phyloP scores from a whole-genome alignment of 2,888 invertebrate genomes.

The Lasioglossum oenotherae region DNA sequence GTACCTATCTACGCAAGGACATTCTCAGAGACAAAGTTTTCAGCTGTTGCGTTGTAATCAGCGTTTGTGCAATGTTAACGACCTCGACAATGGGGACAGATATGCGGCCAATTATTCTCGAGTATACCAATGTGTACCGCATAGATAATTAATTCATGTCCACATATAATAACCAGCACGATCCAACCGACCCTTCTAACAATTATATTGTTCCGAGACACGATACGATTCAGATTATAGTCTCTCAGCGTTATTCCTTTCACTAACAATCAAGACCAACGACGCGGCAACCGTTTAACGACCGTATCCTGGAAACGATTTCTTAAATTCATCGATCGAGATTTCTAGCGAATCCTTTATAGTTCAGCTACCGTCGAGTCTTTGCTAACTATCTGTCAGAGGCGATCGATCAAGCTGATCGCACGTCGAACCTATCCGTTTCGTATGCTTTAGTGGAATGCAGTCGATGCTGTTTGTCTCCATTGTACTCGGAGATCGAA shows the following conservation, averaged over 20 bases:
- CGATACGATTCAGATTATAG: conserved; percentile 45
- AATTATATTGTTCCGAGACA: conserved; percentile 47
- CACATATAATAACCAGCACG: conserved; percentile 9
- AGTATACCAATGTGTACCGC: not conserved
- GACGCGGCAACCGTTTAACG: conserved; percentile 12
- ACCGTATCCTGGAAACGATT: conserved; percentile 8
- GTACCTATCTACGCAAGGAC: conserved; percentile 69
- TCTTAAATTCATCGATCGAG: not conserved
- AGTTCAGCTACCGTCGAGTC: not conserved
- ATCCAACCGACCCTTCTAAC: conserved; percentile 10
- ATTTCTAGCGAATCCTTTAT: not conserved
- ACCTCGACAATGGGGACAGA: conserved; percentile 71
- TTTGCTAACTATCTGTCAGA: not conserved
- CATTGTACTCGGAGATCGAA: not conserved
- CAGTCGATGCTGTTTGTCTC: not conserved
- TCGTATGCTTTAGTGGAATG: not conserved
- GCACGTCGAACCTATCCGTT: not conserved
- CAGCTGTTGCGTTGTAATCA: conserved; percentile 54
- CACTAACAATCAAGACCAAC: conserved; percentile 33
- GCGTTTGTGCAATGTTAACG: conserved; percentile 63
- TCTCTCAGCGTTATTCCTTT: conserved; percentile 47
- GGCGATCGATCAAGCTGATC: not conserved
- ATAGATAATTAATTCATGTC: conserved; percentile 50
- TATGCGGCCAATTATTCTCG: conserved; percentile 54
- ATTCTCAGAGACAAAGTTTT: conserved; percentile 60